These are phyloP conservation scores for Propsilocerus akamusi DNA, from an alignment of 1,140 invertebrate species.

Conservation along the genomic window DNA sequence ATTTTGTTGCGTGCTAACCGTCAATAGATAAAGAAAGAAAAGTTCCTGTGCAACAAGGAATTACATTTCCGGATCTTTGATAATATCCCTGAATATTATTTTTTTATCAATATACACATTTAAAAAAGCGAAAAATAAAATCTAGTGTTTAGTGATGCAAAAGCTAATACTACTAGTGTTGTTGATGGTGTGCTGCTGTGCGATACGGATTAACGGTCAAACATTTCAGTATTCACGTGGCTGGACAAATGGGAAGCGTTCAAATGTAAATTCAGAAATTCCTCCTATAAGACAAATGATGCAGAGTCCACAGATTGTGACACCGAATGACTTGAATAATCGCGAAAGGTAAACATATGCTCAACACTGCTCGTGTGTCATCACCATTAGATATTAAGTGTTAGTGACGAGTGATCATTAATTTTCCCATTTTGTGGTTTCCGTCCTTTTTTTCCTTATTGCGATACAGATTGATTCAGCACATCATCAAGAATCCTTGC, in stretches of 20 bases:
- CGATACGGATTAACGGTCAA: constrained; percentile 25
- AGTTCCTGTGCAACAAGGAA: too few relatives aligned
- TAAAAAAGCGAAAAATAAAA: too few relatives aligned
- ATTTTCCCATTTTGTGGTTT: not conserved
- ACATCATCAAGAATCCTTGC: not conserved
- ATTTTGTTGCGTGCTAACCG: not conserved
- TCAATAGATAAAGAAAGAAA: not conserved
- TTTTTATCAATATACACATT: too few relatives aligned
- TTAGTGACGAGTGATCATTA: too few relatives aligned
- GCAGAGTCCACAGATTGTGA: not conserved
- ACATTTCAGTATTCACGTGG: constrained; percentile 54
- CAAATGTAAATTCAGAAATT: constrained; percentile 10
- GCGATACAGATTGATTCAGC: not conserved
- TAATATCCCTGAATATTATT: too few relatives aligned
- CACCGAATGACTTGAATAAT: not conserved
- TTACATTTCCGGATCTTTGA: too few relatives aligned
- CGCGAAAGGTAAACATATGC: not conserved
- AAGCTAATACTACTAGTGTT: constrained; percentile 16
- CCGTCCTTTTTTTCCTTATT: too few relatives aligned
- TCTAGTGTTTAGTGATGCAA: too few relatives aligned
- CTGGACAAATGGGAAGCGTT: constrained; percentile 52
- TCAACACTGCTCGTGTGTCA: too few relatives aligned
- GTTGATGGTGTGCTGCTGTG: constrained; percentile 16
- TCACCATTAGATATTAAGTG: too few relatives aligned
- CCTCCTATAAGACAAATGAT: not conserved